These are phyloP conservation scores for Harpegnathos saltator DNA, from an alignment of 1,140 invertebrate species.

Conservation along the genomic window DNA sequence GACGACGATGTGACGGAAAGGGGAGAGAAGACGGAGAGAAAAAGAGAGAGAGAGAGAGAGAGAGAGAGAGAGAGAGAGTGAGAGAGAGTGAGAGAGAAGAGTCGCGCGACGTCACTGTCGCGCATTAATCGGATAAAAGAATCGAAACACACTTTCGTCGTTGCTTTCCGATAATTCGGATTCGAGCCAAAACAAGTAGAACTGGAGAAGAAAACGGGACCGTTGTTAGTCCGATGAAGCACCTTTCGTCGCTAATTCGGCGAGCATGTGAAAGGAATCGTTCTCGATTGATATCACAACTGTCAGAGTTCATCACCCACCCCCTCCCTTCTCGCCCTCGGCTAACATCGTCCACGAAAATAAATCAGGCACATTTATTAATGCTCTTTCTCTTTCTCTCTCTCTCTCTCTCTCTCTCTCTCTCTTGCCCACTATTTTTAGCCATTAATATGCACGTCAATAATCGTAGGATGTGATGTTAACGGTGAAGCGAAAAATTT, in stretches of 20 bases:
- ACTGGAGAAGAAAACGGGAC: slow-evolving; percentile 4
- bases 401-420: too few species aligned
- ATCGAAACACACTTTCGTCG: slow-evolving; percentile 38
- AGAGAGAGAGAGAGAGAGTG: too few species aligned
- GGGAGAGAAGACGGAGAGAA: too few species aligned
- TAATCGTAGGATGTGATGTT: slow-evolving; percentile 25
- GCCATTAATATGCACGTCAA: background rate
- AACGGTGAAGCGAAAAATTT: slow-evolving; percentile 31
- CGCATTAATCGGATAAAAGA: slow-evolving; percentile 53
- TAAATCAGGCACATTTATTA: background rate
- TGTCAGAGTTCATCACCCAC: background rate
- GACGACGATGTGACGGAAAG: background rate
- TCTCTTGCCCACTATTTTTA: too few species aligned
- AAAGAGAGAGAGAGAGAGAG: too few species aligned
- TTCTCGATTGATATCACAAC: background rate
- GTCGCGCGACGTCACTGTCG: background rate
- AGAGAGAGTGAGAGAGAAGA: too few species aligned
- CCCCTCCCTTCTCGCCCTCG: too few species aligned
- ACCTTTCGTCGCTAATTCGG: slow-evolving; percentile 24
- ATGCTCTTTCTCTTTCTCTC: background rate
- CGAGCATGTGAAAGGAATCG: slow-evolving; percentile 15
- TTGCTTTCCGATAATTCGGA: slow-evolving; percentile 51
- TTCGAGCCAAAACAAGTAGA: slow-evolving; percentile 29
- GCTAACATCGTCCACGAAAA: background rate
- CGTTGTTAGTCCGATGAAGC: slow-evolving; percentile 1